Evolutionary conservation across 2,797 vertebrate species (phyloP).

Genomic region (Chelonia mydas): DNA sequence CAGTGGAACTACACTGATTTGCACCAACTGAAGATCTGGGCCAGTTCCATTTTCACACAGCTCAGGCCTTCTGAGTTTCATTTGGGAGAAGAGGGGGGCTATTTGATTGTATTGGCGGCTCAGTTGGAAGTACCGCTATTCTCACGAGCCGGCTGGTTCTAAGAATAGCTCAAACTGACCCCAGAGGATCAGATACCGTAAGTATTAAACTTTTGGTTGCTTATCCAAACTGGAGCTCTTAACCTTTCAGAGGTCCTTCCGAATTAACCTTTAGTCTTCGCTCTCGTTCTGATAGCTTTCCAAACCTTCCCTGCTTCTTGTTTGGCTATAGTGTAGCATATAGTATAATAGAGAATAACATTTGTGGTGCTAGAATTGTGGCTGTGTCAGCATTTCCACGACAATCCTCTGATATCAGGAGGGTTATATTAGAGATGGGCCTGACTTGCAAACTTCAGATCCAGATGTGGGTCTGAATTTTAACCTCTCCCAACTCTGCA

Average conservation of each 20-base stretch:
- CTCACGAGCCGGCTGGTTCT: not conserved
- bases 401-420: not conserved
- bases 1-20: not conserved
- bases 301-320: conserved; percentile 42
- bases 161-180: not conserved
- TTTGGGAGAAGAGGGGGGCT: not conserved
- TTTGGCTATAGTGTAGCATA: not conserved
- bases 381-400: not conserved
- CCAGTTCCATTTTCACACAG: not conserved
- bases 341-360: conserved; percentile 2
- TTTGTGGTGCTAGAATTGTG: not conserved
- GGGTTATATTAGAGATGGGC: not conserved
- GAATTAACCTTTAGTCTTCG: not conserved
- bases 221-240: not conserved
- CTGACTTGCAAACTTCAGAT: conserved; percentile 36
- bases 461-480: conserved; percentile 49
- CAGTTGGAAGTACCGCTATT: not conserved
- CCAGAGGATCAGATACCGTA: not conserved
- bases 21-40: not conserved
- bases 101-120: not conserved
- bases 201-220: not conserved
- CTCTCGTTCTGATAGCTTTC: conserved; percentile 67
- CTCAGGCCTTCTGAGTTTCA: not conserved
- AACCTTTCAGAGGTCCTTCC: not conserved
- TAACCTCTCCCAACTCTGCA: conserved; percentile 10